phyloP scores from a whole-genome alignment of 2,797 vertebrate genomes.

The Austrolebias charrua region DNA sequence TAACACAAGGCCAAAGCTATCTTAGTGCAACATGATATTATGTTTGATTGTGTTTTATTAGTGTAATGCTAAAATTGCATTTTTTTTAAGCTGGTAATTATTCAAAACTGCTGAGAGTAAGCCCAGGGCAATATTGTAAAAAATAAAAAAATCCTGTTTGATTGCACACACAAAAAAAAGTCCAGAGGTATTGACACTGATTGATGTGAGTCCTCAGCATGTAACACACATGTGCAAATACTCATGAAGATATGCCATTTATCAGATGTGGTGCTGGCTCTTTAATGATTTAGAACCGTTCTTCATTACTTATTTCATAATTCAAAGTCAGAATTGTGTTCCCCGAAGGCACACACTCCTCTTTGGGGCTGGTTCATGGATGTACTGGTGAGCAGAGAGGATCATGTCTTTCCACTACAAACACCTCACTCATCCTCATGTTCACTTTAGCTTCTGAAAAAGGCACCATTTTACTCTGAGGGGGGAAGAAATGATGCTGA shows the following conservation, averaged over 20 bases:
- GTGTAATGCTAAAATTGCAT: too few species aligned
- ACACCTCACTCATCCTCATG: background rate
- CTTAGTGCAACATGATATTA: constrained; percentile 1
- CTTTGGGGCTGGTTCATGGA: background rate
- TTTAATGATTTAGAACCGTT: constrained; percentile 43
- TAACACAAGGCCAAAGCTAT: constrained; percentile 20
- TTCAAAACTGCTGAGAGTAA: constrained; percentile 34
- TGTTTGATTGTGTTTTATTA: constrained; percentile 3
- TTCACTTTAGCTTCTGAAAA: constrained; percentile 8
- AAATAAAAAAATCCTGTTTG: constrained; percentile 35
- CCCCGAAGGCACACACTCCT: constrained; percentile 24
- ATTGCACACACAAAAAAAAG: constrained; percentile 47
- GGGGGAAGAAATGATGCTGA: constrained; percentile 32
- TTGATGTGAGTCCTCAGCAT: constrained; percentile 15
- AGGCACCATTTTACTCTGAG: constrained; percentile 5
- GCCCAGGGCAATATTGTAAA: constrained; percentile 16
- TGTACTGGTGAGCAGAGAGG: background rate
- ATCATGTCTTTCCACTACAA: constrained; percentile 5
- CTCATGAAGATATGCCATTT: constrained; percentile 27
- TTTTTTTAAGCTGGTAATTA: constrained; percentile 5
- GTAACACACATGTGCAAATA: constrained; percentile 25
- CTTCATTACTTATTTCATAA: constrained; percentile 25
- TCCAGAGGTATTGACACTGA: constrained; percentile 20
- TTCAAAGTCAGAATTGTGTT: constrained; percentile 29
- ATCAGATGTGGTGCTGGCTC: constrained; percentile 11